phyloP scores from a whole-genome alignment of 2,888 invertebrate species.

The Lithophane leautieri region DNA sequence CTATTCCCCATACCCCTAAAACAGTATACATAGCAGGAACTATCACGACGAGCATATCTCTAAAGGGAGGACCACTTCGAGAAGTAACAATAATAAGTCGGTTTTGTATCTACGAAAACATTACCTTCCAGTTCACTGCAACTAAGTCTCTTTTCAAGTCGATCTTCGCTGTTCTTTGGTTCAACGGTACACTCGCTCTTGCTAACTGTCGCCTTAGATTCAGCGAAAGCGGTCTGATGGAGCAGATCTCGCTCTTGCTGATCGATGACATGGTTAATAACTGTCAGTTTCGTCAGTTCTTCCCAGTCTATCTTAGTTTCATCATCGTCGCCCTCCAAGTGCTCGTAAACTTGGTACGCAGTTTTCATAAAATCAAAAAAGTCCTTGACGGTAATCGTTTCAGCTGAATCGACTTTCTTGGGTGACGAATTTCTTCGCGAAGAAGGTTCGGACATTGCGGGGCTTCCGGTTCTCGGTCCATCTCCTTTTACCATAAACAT shows the following conservation, averaged over 20 bases:
- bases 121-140: constrained; percentile 85
- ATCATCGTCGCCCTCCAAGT: constrained; percentile 85
- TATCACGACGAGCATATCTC: neutral
- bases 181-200: constrained; percentile 84
- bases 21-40: neutral
- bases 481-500: constrained; percentile 84
- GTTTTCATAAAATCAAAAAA: constrained; percentile 94
- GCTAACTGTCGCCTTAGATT: constrained; percentile 80
- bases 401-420: constrained; percentile 80
- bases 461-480: constrained; percentile 73
- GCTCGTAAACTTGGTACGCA: constrained; percentile 92
- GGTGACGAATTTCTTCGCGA: constrained; percentile 75
- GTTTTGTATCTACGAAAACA: neutral
- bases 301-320: constrained; percentile 89
- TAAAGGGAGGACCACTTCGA: neutral
- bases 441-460: constrained; percentile 72
- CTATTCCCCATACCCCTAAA: no score
- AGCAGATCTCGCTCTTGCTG: constrained; percentile 87
- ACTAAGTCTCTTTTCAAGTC: constrained; percentile 81
- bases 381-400: constrained; percentile 92
- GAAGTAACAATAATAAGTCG: no score
- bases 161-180: constrained; percentile 73
- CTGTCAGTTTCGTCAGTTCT: constrained; percentile 87
- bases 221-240: constrained; percentile 76
- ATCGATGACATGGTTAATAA: constrained; percentile 87